A percentile compares a stretch with the other conserved stretches of the same genome.
phyloP scores from a whole-genome alignment of 2,888 invertebrate genomes.

The Noctua pronuba region DNA sequence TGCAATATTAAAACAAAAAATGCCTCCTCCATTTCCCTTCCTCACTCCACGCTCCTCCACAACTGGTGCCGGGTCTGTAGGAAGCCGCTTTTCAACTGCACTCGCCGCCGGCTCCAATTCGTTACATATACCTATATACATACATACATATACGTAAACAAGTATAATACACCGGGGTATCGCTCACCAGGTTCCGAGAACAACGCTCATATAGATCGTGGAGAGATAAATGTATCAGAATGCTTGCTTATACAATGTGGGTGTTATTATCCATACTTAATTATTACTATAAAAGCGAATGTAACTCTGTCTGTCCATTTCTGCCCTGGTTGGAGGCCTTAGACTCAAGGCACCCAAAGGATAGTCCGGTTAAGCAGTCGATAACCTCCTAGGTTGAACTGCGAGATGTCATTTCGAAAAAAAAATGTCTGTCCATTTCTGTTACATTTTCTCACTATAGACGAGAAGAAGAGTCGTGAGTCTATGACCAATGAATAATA shows the following conservation, averaged over 20 bases:
- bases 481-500: not conserved
- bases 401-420: no score
- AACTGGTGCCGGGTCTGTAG: slow-evolving; percentile 63
- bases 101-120: slow-evolving; percentile 74
- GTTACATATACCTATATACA: slow-evolving; percentile 67
- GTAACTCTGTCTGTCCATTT: not conserved
- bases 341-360: no score
- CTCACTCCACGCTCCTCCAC: slow-evolving; percentile 19
- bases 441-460: not conserved
- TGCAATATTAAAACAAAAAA: not conserved
- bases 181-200: slow-evolving; percentile 56
- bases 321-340: no score
- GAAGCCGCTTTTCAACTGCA: slow-evolving; percentile 70
- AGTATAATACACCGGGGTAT: slow-evolving; percentile 26
- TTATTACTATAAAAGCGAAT: not conserved
- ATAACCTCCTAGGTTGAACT: no score
- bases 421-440: not conserved
- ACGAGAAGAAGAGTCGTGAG: not conserved
- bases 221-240: slow-evolving; percentile 57
- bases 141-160: slow-evolving; percentile 8
- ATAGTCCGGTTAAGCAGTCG: no score
- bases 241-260: slow-evolving; percentile 10
- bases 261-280: not conserved
- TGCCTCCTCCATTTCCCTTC: slow-evolving; percentile 36
- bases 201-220: slow-evolving; percentile 55